phyloP scores from a whole-genome alignment of 2,113 vertebrate genomes.

The Leucopternis melanops region DNA sequence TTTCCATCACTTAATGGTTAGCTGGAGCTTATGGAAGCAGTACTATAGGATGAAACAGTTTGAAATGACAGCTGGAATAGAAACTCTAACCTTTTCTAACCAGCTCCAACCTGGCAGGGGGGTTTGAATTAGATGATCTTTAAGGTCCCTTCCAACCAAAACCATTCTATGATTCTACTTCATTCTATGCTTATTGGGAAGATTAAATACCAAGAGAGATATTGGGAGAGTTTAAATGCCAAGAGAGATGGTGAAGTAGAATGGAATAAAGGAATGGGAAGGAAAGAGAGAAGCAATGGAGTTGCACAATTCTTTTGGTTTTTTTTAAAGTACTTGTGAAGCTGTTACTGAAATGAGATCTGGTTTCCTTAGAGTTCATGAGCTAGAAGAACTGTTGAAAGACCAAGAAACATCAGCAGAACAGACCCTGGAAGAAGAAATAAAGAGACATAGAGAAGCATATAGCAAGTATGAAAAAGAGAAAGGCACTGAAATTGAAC shows the following conservation, averaged over 20 bases:
- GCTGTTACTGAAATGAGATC: background rate
- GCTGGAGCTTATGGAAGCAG: background rate
- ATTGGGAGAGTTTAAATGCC: background rate
- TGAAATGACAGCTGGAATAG: background rate
- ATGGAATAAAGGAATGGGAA: background rate
- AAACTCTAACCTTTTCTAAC: background rate
- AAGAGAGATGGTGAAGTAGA: background rate
- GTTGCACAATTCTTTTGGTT: background rate
- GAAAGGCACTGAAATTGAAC: constrained; percentile 85
- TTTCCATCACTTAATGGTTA: background rate
- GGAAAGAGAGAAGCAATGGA: background rate
- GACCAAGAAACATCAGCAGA: constrained; percentile 90
- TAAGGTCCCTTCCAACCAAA: too few species aligned
- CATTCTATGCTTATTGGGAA: background rate
- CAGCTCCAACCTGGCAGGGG: background rate
- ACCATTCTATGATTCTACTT: background rate
- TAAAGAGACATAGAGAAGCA: constrained; percentile 84
- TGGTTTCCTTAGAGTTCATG: constrained; percentile 80
- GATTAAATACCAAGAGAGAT: background rate
- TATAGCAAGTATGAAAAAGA: constrained; percentile 88
- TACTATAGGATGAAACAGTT: background rate
- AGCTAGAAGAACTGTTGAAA: constrained; percentile 93
- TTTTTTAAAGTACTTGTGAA: background rate
- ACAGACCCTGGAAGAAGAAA: constrained; percentile 80
- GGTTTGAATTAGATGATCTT: too few species aligned